These are phyloP conservation scores for Numenius phaeopus DNA, from an alignment of 2,797 vertebrate species.

Conservation along the genomic window DNA sequence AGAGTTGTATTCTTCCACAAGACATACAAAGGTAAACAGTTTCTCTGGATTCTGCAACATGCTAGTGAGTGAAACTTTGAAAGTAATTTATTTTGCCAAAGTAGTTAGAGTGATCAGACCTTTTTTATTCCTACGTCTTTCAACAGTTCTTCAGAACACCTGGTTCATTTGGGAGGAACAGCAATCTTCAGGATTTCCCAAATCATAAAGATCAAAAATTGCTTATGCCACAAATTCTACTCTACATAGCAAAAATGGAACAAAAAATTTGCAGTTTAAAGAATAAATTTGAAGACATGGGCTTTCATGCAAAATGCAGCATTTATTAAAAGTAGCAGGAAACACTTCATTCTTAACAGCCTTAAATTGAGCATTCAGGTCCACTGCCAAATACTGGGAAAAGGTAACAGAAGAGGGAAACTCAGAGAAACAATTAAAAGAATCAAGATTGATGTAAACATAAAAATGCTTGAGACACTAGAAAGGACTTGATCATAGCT, in stretches of 20 bases:
- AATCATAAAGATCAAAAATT: background rate
- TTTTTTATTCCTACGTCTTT: background rate
- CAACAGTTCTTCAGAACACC: background rate
- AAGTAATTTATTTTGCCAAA: background rate
- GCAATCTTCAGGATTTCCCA: background rate
- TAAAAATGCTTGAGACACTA: background rate
- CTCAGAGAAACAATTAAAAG: background rate
- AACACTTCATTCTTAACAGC: background rate
- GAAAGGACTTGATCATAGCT: background rate
- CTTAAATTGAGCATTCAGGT: background rate
- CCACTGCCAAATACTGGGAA: background rate
- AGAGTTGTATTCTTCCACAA: background rate
- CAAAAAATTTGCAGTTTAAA: background rate
- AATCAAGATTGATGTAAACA: background rate
- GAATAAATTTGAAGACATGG: background rate
- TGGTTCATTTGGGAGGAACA: background rate
- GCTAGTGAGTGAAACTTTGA: background rate
- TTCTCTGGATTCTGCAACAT: background rate
- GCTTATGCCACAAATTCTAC: background rate
- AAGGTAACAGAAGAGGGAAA: background rate
- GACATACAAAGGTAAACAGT: background rate
- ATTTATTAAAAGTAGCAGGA: background rate
- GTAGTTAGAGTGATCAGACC: background rate
- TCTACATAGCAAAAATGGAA: background rate
- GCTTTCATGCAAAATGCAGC: background rate